Evolutionary conservation across 2,888 invertebrate species (phyloP), one percentile per base, ranked within the genome.

Genomic region (Lasioglossum calceatum): DNA sequence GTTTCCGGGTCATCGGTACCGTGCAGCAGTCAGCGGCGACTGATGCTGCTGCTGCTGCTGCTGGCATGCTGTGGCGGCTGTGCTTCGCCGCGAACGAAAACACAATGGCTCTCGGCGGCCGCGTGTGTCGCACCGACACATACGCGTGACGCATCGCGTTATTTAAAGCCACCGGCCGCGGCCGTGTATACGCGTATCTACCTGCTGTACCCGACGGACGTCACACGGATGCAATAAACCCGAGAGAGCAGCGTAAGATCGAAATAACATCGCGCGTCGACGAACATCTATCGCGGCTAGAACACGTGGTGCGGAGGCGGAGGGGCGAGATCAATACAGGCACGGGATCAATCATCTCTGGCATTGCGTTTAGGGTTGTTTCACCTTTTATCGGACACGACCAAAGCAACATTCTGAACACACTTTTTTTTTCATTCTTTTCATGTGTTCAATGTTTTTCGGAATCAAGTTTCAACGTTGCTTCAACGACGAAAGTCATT

Each of bases 1-100:
- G 82, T 88, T 89, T 88, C 86, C 88, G 87, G 89, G 87, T 89
- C 89, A 88, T 87, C 89, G 89, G 77, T 85, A 87, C 79, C 86
- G 86, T 71, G 82, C 71, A 58, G n/a, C 71, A 58, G n/a, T 58
- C 58, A 58, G 58, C 58, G 58, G 58, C 58, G n/a, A n/a, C n/a
- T 23, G 58, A 23, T 54, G 50, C 50, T 23, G 50, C 7, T 23
- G 50, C 50, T 23, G 50, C 7, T 23, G 47, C n/a, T 54, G n/a
- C n/a, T 58, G n/a, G n/a, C 12, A 54, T 76, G 74, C 77, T 23
- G 67, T n/a, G 23, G 74, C 54, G 50, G 58, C 27, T n/a, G 58
- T 39, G 27, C 58, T n/a, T 58, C 58, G 67, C 71, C 36, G n/a
- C 84, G 71, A 86, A 88, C 85, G 84, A 83, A 91, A 92, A 91